Conservation (phyloP, 2,113 vertebrate species). For the Limanda limanda region DNA sequence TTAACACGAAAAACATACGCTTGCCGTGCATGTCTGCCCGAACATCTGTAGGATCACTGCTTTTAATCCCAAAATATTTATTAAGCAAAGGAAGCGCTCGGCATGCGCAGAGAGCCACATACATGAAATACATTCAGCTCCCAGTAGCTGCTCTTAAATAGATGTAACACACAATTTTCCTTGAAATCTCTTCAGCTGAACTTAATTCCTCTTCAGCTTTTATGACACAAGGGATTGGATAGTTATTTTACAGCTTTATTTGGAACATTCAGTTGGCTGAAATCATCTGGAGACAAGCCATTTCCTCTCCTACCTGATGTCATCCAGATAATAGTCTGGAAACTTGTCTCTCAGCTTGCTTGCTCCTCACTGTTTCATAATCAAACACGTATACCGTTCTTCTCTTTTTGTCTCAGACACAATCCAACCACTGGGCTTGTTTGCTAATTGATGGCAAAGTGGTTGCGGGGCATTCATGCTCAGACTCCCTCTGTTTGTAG, state of each 20-base stretch:
- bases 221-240: conserved; percentile 11
- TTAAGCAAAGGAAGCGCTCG: conserved; percentile 43
- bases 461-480: conserved; percentile 86
- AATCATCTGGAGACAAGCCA: conserved; percentile 40
- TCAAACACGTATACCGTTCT: conserved; percentile 68
- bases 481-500: conserved; percentile 89
- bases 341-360: conserved; percentile 69
- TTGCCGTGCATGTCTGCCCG: conserved; percentile 60
- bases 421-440: conserved; percentile 90
- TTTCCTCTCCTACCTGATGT: conserved; percentile 28
- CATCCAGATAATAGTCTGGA: conserved; percentile 65
- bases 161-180: background rate
- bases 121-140: conserved; percentile 21
- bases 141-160: conserved; percentile 28
- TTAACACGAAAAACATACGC: conserved; percentile 80
- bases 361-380: conserved; percentile 69
- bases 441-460: conserved; percentile 94
- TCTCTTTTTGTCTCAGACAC: conserved; percentile 73
- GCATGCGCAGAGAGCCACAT: conserved; percentile 10
- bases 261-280: conserved; percentile 59
- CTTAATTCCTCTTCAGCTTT: conserved; percentile 4
- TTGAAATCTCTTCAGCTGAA: background rate
- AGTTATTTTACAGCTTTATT: conserved; percentile 45
- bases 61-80: conserved; percentile 76
- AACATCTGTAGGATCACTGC: conserved; percentile 73